phyloP scores from a whole-genome alignment of 1,140 invertebrate species.

The Leptopilina boulardi region DNA sequence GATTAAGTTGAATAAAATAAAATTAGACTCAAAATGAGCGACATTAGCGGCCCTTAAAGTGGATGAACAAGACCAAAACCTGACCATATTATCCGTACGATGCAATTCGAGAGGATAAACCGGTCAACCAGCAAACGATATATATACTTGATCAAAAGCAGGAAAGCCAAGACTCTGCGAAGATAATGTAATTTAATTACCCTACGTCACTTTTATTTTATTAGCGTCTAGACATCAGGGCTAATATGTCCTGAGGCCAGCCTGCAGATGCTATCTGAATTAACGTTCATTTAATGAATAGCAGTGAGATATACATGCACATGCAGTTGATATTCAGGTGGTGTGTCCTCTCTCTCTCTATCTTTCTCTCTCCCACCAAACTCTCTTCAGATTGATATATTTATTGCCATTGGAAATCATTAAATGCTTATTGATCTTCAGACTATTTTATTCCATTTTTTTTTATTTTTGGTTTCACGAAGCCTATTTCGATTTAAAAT shows the following conservation, averaged over 20 bases:
- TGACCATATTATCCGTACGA: neutral
- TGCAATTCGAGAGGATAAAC: slow-evolving; percentile 20
- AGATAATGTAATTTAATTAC: slow-evolving; percentile 28
- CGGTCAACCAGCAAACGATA: slow-evolving; percentile 24
- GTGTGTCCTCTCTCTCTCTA: slow-evolving; percentile 23
- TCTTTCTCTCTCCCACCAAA: no score
- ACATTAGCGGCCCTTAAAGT: neutral
- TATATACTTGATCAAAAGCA: slow-evolving; percentile 13
- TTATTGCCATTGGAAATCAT: neutral
- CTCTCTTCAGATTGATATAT: slow-evolving; percentile 8
- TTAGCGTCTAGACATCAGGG: slow-evolving; percentile 23
- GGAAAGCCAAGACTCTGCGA: slow-evolving; percentile 4
- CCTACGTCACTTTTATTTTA: neutral
- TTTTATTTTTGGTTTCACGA: neutral
- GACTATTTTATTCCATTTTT: neutral
- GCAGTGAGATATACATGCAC: slow-evolving; percentile 18
- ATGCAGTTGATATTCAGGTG: slow-evolving; percentile 17
- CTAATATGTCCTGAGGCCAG: neutral
- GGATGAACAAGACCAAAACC: neutral
- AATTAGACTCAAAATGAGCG: neutral
- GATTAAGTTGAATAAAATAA: no score
- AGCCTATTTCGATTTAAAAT: no score
- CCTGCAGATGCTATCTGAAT: slow-evolving; percentile 12
- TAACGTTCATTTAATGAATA: slow-evolving; percentile 24
- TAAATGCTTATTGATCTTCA: slow-evolving; percentile 15